These are phyloP conservation scores for Ophiothrix spiculata DNA, from an alignment of 35 echinoderm and acorn worm species.

Conservation along the genomic window DNA sequence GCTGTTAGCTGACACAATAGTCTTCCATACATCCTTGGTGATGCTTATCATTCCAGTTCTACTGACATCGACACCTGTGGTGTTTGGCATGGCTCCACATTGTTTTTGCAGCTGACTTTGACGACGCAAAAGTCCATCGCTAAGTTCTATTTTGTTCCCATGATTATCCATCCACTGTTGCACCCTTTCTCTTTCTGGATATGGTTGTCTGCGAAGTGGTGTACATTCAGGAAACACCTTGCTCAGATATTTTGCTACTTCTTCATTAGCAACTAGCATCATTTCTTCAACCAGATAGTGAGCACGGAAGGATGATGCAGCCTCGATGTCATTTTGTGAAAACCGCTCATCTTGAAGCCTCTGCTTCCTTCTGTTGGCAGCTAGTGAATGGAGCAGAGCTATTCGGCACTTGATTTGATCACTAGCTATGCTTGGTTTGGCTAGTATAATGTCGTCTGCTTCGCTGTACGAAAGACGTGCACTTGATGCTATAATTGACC, in stretches of 20 bases:
- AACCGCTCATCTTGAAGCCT: conserved; percentile 46
- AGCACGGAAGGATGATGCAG: conserved; percentile 14
- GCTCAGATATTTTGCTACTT: conserved; percentile 42
- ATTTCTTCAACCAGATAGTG: conserved; percentile 84
- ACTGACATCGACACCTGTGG: too few relatives aligned
- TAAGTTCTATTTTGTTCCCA: conserved; percentile 23
- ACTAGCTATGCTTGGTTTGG: background rate
- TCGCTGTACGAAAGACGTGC: conserved; percentile 36
- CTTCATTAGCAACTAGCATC: conserved; percentile 75
- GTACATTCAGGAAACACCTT: conserved; percentile 15
- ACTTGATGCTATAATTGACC: conserved; percentile 42
- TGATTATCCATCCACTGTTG: conserved; percentile 39
- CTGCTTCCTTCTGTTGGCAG: conserved; percentile 1
- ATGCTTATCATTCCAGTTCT: background rate
- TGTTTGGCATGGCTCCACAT: background rate
- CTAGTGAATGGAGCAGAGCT: conserved; percentile 38
- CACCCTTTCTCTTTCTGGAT: conserved; percentile 41
- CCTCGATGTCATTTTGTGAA: conserved; percentile 36
- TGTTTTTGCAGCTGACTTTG: too few relatives aligned
- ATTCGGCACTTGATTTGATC: background rate
- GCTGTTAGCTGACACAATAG: background rate
- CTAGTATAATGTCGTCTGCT: conserved; percentile 37
- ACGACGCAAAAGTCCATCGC: conserved; percentile 1
- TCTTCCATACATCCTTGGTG: background rate
- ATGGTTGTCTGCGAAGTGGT: conserved; percentile 60